phyloP scores from a whole-genome alignment of 2,888 invertebrate genomes.

The Mythimna loreyi region DNA sequence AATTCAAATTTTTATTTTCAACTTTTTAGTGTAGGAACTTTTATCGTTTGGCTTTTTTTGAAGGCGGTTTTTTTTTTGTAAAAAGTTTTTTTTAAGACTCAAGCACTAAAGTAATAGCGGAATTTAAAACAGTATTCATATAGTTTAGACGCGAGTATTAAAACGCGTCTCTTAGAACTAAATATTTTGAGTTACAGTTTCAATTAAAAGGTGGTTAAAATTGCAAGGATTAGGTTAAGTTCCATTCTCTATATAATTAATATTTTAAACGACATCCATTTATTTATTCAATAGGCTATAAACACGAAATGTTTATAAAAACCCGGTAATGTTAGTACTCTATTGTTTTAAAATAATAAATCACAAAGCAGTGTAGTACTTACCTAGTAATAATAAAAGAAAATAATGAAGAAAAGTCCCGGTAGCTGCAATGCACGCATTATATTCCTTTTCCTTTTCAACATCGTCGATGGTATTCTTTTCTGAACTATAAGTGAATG shows the following conservation, averaged over 20 bases:
- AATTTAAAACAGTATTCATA: too few species aligned
- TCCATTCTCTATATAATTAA: neutral
- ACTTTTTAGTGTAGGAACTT: too few species aligned
- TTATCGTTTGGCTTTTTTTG: too few species aligned
- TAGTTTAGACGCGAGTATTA: too few species aligned
- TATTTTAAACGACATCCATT: neutral
- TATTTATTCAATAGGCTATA: neutral
- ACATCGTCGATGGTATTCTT: constrained; percentile 61
- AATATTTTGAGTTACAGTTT: too few species aligned
- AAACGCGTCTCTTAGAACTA: too few species aligned
- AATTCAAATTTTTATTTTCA: too few species aligned
- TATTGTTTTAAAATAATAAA: neutral
- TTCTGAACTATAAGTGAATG: constrained; percentile 56
- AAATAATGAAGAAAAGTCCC: constrained; percentile 66
- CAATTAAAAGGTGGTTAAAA: too few species aligned
- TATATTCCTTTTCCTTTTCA: constrained; percentile 51
- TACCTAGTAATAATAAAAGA: constrained; percentile 70
- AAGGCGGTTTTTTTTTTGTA: too few species aligned
- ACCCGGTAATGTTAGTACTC: neutral
- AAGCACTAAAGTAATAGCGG: too few species aligned
- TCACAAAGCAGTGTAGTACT: constrained; percentile 54
- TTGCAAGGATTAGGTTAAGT: too few species aligned
- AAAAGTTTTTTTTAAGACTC: too few species aligned
- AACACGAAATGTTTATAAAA: neutral
- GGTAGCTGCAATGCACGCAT: constrained; percentile 55